Percentiles rank a stretch among this genome's conserved stretches.
Conservation (phyloP, 2,888 invertebrate genomes). For the Sinohyriopsis cumingii region DNA sequence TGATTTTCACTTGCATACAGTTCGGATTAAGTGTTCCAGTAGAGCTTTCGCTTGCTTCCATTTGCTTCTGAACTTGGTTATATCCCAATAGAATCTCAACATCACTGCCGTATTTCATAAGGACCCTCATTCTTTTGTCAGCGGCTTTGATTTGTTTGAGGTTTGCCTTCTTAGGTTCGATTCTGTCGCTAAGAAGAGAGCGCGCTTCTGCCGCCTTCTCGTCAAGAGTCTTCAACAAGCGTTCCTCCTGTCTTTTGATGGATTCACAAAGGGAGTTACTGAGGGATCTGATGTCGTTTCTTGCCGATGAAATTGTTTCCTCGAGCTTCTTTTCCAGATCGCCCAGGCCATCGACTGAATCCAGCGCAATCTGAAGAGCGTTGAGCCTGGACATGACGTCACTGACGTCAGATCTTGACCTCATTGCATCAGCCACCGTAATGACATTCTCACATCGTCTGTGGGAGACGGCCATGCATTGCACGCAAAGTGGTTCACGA, state of each 20-base stretch:
- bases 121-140: conserved; percentile 47
- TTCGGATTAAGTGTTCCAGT: conserved; percentile 38
- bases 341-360: conserved; percentile 32
- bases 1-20: conserved; percentile 35
- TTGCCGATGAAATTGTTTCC: conserved; percentile 48
- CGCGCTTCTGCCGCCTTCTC: conserved; percentile 32
- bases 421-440: conserved; percentile 50
- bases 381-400: conserved; percentile 35
- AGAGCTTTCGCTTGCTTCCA: conserved; percentile 39
- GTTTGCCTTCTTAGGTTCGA: conserved; percentile 42
- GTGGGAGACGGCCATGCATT: conserved; percentile 54
- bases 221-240: conserved; percentile 45
- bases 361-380: conserved; percentile 30
- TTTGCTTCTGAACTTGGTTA: conserved; percentile 39
- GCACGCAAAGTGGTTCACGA: conserved; percentile 51
- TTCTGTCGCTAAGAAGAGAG: conserved; percentile 27
- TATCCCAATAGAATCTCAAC: conserved; percentile 52
- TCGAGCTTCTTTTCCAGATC: conserved; percentile 40
- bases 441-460: conserved; percentile 54
- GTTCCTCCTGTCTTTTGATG: conserved; percentile 45
- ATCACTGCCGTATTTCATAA: conserved; percentile 58
- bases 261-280: conserved; percentile 45
- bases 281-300: conserved; percentile 44
- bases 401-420: conserved; percentile 44
- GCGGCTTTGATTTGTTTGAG: conserved; percentile 46